Base-by-base conservation (phyloP, 2,797 vertebrate species). In the Mallotus villosus region DNA sequence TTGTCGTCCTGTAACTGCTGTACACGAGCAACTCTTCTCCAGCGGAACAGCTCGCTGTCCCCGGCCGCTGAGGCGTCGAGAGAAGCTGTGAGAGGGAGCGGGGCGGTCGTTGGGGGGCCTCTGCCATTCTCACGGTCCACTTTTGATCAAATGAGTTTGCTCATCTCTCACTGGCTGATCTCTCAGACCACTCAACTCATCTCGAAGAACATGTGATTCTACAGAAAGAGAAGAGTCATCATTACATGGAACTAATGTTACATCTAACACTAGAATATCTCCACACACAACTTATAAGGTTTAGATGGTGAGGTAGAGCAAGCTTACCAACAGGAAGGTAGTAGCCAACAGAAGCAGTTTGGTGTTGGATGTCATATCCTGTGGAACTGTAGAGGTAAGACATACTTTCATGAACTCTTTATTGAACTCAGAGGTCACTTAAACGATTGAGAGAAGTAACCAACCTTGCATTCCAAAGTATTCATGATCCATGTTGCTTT, bases 141-240 rank as follows among this genome's bases (percentile, higher is more conserved):
- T 74, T 21, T 25, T 2, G 32, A 14, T 16, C 5, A 51, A 41
- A 14, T 63, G 7, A 0, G 0, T 61, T 80, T 6, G 2, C 8
- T 32, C 6, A 14, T 58, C 34, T 37, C n/a, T 27, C 63, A 59
- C 34, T 61, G 32, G 7, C 53, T 49, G 4, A n/a, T 51, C 49
- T 59, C 22, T 63, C 29, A 59, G 6, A 53, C n/a, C 11, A 17
- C 66, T 93, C 83, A 94, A 82, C 91, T 94, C 88, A 94, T 94
- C 85, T 95, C 89, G 82, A 93, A 94, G 82, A 92, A 94, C 94
- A 94, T 90, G 71, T 90, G 90, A 78, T 93, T 95, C 94, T 94
- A 84, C 64, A 67, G 68, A 75, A 59, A 72, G 1, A 80, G 71
- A 81, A 71, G 67, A 51, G 2, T 5, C 32, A 34, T 46, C 1